Evolutionary conservation across 2,113 vertebrate species (phyloP).

Genomic region (Australoheros scitulus): DNA sequence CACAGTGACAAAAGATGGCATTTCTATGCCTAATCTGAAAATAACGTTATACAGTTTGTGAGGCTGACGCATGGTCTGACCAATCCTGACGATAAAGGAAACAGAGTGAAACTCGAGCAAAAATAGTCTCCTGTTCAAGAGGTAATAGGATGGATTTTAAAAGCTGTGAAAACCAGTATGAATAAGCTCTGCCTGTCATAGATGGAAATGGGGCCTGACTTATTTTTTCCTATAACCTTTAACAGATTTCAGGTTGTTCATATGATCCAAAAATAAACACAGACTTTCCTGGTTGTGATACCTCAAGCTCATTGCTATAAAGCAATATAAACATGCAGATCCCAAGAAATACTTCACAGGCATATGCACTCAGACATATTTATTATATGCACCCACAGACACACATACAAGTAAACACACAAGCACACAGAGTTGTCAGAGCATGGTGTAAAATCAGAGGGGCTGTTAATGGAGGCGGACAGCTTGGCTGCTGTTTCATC

Average conservation of each 20-base stretch:
- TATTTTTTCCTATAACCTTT: not conserved
- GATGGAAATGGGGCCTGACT: not conserved
- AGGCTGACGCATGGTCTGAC: not conserved
- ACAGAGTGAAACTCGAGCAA: not conserved
- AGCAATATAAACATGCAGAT: constrained; percentile 31
- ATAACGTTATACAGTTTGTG: not conserved
- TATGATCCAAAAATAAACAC: constrained; percentile 46
- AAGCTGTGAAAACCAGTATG: not conserved
- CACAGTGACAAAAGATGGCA: not conserved
- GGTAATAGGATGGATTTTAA: not conserved
- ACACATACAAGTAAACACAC: constrained; percentile 15
- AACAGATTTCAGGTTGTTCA: constrained; percentile 10
- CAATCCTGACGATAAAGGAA: not conserved
- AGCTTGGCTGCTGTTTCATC: constrained; percentile 73
- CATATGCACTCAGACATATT: constrained; percentile 36
- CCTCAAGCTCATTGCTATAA: constrained; percentile 14
- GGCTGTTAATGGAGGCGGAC: constrained; percentile 71
- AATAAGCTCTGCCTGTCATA: not conserved
- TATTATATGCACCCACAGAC: constrained; percentile 35
- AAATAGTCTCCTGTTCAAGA: not conserved
- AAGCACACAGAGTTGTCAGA: constrained; percentile 60
- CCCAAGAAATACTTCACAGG: constrained; percentile 51
- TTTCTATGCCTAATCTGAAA: not conserved
- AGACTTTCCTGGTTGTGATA: constrained; percentile 5
- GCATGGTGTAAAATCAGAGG: constrained; percentile 70